Base-by-base conservation (phyloP, 2,797 vertebrate genomes). In the Lepidocolaptes lacrymiger region DNA sequence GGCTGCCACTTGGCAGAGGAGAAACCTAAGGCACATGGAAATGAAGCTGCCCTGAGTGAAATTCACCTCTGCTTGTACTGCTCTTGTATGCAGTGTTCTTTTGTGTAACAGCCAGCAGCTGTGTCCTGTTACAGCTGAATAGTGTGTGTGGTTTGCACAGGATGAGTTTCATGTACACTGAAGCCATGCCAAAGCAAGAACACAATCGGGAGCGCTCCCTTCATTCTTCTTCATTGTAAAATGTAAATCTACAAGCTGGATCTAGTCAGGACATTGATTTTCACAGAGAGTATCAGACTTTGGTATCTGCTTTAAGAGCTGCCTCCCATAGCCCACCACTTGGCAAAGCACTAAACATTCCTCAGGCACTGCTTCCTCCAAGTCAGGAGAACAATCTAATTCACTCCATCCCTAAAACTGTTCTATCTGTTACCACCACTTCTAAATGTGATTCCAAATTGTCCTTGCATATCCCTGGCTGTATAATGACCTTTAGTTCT, bases 81-180 rank as follows among this genome's bases (percentile, higher is more conserved):
- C 19, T 34, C 59, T 15, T 62, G 11, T 3, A 39, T 0, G 6
- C 0, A 0, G 49, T 21, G 68, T 3, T 64, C 54, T 43, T 28
- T 37, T 1, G 44, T 52, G 30, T 67, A 77, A 61, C 34, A 43
- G 81, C 43, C 74, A 79, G 85, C 74, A 89, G 84, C 55, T 39
- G 71, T 39, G 30, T 82, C 39, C 67, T 41, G 20, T 76, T 82
- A 66, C n/a, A 43, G 83, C 69, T 7, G 7, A 77, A 56, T 0
- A 37, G 32, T 1, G 9, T 5, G 3, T 4, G 32, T 26, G 37
- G 46, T 46, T 89, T 83, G 75, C 63, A 62, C n/a, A 49, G 61
- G 32, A 52, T 0, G 1, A 85, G 34, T 43, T 91, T 89, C 66
- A 72, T 1, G 1, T 14, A 34, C 22, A 58, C 12, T 5, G 16